These are phyloP conservation scores for Tylochromis polylepis DNA, from an alignment of 2,113 vertebrate species.

Conservation along the genomic window DNA sequence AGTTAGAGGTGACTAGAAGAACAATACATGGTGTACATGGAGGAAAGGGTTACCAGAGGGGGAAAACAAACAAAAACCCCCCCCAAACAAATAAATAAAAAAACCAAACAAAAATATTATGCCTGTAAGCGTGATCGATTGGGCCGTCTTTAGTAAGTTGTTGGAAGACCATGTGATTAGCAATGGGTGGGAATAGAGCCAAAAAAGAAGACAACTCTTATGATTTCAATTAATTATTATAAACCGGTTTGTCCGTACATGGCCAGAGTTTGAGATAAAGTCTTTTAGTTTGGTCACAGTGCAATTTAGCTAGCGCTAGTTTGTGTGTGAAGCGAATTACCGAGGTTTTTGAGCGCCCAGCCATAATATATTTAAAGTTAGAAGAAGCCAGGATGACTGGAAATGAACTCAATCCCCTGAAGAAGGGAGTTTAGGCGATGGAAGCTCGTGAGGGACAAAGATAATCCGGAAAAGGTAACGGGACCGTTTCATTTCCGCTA, in stretches of 20 bases:
- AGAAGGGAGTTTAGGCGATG: rapidly evolving
- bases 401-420: rapidly evolving
- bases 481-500: background rate
- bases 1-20: background rate
- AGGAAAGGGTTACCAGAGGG: background rate
- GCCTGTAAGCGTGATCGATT: rapidly evolving
- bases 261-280: background rate
- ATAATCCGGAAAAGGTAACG: background rate
- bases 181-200: background rate
- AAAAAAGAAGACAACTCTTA: rapidly evolving
- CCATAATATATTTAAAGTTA: background rate
- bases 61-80: rapidly evolving
- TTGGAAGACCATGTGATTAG: background rate
- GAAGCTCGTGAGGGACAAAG: background rate
- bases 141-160: background rate
- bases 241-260: background rate
- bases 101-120: background rate
- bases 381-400: rapidly evolving
- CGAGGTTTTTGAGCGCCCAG: background rate
- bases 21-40: background rate
- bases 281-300: background rate
- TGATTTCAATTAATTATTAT: background rate
- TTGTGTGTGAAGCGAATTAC: background rate
- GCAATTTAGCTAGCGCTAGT: background rate
- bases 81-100: background rate